Conservation (phyloP, 2,113 vertebrate species). For the Semicossyphus pulcher region DNA sequence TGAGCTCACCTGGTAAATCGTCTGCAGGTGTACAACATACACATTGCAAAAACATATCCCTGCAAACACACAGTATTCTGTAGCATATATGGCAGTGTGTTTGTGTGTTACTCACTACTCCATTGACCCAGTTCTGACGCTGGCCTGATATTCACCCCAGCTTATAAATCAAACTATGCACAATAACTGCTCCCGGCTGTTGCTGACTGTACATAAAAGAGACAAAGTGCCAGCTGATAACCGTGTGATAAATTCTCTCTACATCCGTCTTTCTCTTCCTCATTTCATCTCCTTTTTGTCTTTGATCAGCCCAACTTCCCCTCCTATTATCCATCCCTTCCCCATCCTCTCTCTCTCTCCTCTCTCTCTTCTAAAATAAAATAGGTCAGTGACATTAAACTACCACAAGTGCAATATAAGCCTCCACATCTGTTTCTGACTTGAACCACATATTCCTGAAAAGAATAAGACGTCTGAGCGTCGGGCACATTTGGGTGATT, state of each 20-base stretch:
- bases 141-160: slow-evolving; percentile 31
- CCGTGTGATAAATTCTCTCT: slow-evolving; percentile 34
- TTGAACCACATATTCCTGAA: slow-evolving; percentile 40
- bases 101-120: slow-evolving; percentile 50
- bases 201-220: slow-evolving; percentile 63
- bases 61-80: background rate
- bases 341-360: background rate
- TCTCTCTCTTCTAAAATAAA: slow-evolving; percentile 9
- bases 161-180: slow-evolving; percentile 59
- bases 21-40: background rate
- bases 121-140: slow-evolving; percentile 60
- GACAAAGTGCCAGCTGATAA: slow-evolving; percentile 58
- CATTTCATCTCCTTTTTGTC: slow-evolving; percentile 54
- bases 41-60: background rate
- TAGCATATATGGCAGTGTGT: slow-evolving; percentile 10
- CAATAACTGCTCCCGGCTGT: slow-evolving; percentile 41
- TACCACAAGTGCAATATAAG: slow-evolving; percentile 34
- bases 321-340: slow-evolving; percentile 22
- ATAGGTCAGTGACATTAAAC: slow-evolving; percentile 62
- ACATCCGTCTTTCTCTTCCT: slow-evolving; percentile 50
- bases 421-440: slow-evolving; percentile 33
- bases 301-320: slow-evolving; percentile 40
- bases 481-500: slow-evolving; percentile 10
- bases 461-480: slow-evolving; percentile 34
- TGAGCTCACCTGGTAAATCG: background rate